Conservation (phyloP, 2,888 invertebrate genomes). For the Argyresthia goedartella region DNA sequence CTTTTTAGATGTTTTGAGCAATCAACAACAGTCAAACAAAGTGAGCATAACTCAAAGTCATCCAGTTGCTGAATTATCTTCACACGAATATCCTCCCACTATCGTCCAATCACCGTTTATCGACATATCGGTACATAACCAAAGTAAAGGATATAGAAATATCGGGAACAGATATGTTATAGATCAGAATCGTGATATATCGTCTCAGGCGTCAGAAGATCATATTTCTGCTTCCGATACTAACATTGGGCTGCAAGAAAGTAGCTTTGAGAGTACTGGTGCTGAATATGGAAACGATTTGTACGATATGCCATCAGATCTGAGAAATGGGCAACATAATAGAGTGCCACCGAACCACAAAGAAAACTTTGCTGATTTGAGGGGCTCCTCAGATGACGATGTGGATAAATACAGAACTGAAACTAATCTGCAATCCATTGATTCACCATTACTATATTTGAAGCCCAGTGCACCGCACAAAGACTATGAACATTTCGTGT, state of each 20-base stretch:
- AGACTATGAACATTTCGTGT: slow-evolving; percentile 52
- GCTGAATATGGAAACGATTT: slow-evolving; percentile 43
- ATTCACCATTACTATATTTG: slow-evolving; percentile 70
- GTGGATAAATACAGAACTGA: slow-evolving; percentile 58
- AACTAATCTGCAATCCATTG: slow-evolving; percentile 61
- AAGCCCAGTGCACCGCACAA: slow-evolving; percentile 68
- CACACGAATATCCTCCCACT: slow-evolving; percentile 80
- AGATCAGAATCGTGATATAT: slow-evolving; percentile 59
- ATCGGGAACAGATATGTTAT: slow-evolving; percentile 46
- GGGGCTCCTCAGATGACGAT: slow-evolving; percentile 52
- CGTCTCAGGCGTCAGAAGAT: slow-evolving; percentile 64
- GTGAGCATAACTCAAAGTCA: slow-evolving; percentile 75
- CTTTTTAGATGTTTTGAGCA: slow-evolving; percentile 37
- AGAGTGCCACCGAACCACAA: slow-evolving; percentile 36
- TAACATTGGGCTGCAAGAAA: slow-evolving; percentile 26
- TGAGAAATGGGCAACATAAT: slow-evolving; percentile 22
- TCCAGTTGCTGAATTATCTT: slow-evolving; percentile 76
- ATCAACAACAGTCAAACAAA: slow-evolving; percentile 39
- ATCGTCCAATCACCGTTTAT: slow-evolving; percentile 78
- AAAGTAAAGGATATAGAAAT: slow-evolving; percentile 49
- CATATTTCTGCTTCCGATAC: slow-evolving; percentile 52
- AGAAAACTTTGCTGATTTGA: slow-evolving; percentile 45
- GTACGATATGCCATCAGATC: slow-evolving; percentile 37
- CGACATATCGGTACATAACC: slow-evolving; percentile 65
- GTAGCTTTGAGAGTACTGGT: slow-evolving; percentile 58